phyloP scores from a whole-genome alignment of 2,888 invertebrate genomes.

The Megastigmus dorsalis region DNA sequence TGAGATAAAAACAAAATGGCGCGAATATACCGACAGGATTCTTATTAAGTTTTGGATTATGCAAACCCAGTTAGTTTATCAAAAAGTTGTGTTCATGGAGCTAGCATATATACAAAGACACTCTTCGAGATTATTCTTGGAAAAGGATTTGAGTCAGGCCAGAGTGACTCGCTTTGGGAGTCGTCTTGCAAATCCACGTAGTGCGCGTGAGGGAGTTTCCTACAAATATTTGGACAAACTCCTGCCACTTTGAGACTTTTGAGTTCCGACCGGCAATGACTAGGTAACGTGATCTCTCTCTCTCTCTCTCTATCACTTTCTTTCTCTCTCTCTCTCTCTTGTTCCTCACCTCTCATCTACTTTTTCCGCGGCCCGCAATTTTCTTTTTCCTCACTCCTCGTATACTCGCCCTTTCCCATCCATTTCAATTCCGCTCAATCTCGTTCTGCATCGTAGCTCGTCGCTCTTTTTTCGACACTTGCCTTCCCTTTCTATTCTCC shows the following conservation, averaged over 20 bases:
- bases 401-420: not conserved
- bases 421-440: conserved; percentile 15
- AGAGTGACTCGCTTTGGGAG: not conserved
- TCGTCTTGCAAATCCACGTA: not conserved
- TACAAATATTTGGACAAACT: conserved; percentile 38
- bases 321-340: not conserved
- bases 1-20: too few species aligned
- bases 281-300: not conserved
- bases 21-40: too few species aligned
- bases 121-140: not conserved
- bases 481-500: not conserved
- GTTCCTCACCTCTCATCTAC: not conserved
- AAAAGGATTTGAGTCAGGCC: conserved; percentile 12
- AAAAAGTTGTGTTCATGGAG: not conserved
- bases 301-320: not conserved
- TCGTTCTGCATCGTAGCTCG: too few species aligned
- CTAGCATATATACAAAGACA: too few species aligned
- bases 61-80: conserved; percentile 5
- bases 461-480: too few species aligned
- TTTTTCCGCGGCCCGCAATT: too few species aligned
- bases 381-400: not conserved
- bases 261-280: not conserved
- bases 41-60: not conserved
- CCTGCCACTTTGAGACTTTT: conserved; percentile 6
- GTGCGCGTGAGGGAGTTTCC: not conserved